phyloP scores from a whole-genome alignment of 2,113 vertebrate species.

The Lethenteron camtschaticum region DNA sequence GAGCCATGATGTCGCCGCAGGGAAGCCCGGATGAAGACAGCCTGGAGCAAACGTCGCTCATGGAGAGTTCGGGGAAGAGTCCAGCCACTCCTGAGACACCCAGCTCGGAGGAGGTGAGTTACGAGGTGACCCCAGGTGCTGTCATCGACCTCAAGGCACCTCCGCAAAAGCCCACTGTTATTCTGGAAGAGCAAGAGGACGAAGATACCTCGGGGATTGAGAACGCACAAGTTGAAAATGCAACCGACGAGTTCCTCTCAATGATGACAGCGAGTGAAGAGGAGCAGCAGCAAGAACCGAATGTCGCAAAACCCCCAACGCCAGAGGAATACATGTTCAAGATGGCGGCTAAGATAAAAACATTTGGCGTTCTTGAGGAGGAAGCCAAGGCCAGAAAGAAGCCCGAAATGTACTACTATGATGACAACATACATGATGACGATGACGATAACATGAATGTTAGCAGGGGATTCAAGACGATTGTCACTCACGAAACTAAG shows the following conservation, averaged over 20 bases:
- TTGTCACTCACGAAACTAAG: neutral
- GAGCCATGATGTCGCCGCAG: conserved; percentile 35
- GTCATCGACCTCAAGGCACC: conserved; percentile 31
- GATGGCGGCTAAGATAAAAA: conserved; percentile 96
- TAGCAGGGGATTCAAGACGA: neutral
- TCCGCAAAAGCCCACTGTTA: conserved; percentile 38
- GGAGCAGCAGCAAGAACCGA: conserved; percentile 21
- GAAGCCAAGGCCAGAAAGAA: conserved; percentile 45
- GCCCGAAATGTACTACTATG: neutral
- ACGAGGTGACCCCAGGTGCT: conserved; percentile 61
- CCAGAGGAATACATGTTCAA: conserved; percentile 98
- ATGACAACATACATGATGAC: no score
- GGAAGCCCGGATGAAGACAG: conserved; percentile 75
- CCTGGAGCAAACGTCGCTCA: conserved; percentile 73
- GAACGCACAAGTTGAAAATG: neutral
- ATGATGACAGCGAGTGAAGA: conserved; percentile 40
- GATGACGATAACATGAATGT: no score
- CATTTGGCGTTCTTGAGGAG: conserved; percentile 78
- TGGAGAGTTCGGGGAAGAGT: conserved; percentile 92
- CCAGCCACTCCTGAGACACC: conserved; percentile 72
- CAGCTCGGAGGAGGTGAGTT: conserved; percentile 91
- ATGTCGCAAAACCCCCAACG: conserved; percentile 9
- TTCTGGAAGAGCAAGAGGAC: conserved; percentile 57
- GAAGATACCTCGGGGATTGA: conserved; percentile 17
- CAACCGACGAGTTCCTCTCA: conserved; percentile 20